Percentiles rank a stretch among this genome's conserved stretches.
These are phyloP conservation scores for Parazoanthus atlanticus DNA, from an alignment of 92 coral and sea anemone genomes.

Conservation along the genomic window DNA sequence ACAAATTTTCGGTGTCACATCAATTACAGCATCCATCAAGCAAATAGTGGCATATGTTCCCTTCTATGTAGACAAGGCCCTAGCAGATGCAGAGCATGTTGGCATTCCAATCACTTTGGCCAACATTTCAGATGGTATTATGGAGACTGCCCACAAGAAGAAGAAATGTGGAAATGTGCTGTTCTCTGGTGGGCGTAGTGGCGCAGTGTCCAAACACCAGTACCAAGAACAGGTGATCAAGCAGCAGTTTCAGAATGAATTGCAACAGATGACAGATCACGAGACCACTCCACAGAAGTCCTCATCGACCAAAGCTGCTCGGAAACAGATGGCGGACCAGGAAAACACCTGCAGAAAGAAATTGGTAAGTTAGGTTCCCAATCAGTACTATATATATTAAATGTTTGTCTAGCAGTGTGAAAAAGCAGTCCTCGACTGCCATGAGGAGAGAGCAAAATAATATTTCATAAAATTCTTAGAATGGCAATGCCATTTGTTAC, in stretches of 20 bases:
- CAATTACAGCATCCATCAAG: slow-evolving; percentile 49
- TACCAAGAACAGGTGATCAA: slow-evolving; percentile 40
- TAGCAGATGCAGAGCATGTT: slow-evolving; percentile 36
- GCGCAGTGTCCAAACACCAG: slow-evolving; percentile 34
- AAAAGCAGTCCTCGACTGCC: too few relatives aligned
- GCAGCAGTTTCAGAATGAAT: slow-evolving; percentile 23
- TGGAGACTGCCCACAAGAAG: slow-evolving; percentile 51
- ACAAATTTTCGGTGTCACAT: slow-evolving; percentile 42
- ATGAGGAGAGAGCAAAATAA: too few relatives aligned
- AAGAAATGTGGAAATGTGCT: slow-evolving; percentile 35
- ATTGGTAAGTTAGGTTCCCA: neutral
- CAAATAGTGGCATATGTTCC: slow-evolving; percentile 47
- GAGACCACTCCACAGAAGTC: slow-evolving; percentile 34
- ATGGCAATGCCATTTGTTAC: too few relatives aligned
- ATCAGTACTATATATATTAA: too few relatives aligned
- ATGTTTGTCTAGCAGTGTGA: too few relatives aligned
- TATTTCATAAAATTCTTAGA: too few relatives aligned
- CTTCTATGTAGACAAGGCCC: slow-evolving; percentile 50
- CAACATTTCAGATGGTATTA: slow-evolving; percentile 44
- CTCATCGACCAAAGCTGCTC: slow-evolving; percentile 30
- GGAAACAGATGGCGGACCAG: neutral
- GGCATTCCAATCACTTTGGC: slow-evolving; percentile 52
- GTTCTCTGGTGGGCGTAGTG: slow-evolving; percentile 50
- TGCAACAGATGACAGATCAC: slow-evolving; percentile 1
- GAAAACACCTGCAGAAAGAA: neutral